Evolutionary conservation across 2,888 invertebrate species (phyloP), one percentile per base, ranked within the genome.

Genomic region (Helicoverpa assulta): DNA sequence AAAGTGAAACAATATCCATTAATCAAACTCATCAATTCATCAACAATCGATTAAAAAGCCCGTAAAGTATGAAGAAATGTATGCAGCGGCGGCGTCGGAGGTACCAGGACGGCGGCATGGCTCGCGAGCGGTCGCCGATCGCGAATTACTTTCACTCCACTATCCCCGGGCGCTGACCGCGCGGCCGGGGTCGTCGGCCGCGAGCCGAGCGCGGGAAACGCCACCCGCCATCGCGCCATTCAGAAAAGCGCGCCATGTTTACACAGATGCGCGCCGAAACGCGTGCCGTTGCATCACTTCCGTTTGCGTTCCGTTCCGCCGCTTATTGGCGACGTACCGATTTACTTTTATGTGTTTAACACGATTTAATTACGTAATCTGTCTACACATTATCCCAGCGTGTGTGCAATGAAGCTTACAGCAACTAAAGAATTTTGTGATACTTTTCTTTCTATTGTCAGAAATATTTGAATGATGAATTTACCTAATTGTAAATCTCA

Each of bases 61-160:
- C 37, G 69, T 73, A 73, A 77, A 73, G 60, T 75, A 82, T 70
- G 67, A 79, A 83, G 69, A 78, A 78, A 74, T 82, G 69, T 75
- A 78, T 76, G 78, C 81, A 78, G 76, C 72, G 60, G 53, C 67
- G 70, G 68, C 66, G 54, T 64, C 66, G 80, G 84, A 86, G 88
- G 91, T 91, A 92, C 93, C 91, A 91, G 91, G 93, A 90, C 86
- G 90, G 93, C 86, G 90, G 93, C 93, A 92, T 91, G 90, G 89
- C 88, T 90, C 88, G 94, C 93, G 88, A 89, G 94, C 93, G 92
- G 92, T 91, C 88, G 92, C 82, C 88, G 92, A 82, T 94, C 92
- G 95, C 95, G 94, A 95, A 95, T 95, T 95, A 95, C 95, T 95
- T 95, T 95, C 95, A 95, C 95, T 95, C 91, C 90, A 90, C 92